Conservation (phyloP, 2,888 invertebrate species). For the Cryptops parisi region DNA sequence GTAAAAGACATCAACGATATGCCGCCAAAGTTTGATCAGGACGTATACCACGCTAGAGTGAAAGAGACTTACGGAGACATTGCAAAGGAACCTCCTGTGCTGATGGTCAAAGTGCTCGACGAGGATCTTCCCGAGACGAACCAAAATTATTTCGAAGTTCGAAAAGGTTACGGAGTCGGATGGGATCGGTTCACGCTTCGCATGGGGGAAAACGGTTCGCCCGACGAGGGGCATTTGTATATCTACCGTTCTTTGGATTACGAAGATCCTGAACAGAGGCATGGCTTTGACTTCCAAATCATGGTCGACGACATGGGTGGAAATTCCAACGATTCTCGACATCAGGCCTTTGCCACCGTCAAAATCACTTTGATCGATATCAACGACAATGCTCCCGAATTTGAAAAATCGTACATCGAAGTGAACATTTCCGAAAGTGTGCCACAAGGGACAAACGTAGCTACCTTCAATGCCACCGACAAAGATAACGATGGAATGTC, state of each 20-base stretch:
- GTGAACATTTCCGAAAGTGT: conserved; percentile 28
- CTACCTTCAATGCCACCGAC: conserved; percentile 33
- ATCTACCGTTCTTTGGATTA: conserved; percentile 15
- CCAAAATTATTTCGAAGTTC: conserved; percentile 15
- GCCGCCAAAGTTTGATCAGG: conserved; percentile 30
- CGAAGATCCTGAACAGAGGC: conserved; percentile 14
- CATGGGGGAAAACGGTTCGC: not conserved
- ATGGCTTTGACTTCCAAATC: conserved; percentile 16
- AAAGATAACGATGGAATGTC: conserved; percentile 32
- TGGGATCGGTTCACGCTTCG: conserved; percentile 16
- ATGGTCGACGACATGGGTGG: conserved; percentile 16
- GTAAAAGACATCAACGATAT: conserved; percentile 38
- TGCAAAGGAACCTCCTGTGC: conserved; percentile 11
- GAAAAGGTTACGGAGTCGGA: conserved; percentile 15
- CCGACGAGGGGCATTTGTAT: conserved; percentile 6
- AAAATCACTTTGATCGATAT: conserved; percentile 49
- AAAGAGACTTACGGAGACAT: conserved; percentile 17
- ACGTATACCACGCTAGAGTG: conserved; percentile 18
- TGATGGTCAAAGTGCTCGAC: conserved; percentile 17
- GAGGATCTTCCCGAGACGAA: conserved; percentile 19
- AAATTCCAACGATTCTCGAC: conserved; percentile 10
- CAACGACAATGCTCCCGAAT: conserved; percentile 86
- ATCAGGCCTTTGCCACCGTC: conserved; percentile 12
- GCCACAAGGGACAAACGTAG: conserved; percentile 28
- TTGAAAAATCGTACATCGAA: conserved; percentile 40